Conservation (phyloP, 2,888 invertebrate species). For the Apamea monoglypha region DNA sequence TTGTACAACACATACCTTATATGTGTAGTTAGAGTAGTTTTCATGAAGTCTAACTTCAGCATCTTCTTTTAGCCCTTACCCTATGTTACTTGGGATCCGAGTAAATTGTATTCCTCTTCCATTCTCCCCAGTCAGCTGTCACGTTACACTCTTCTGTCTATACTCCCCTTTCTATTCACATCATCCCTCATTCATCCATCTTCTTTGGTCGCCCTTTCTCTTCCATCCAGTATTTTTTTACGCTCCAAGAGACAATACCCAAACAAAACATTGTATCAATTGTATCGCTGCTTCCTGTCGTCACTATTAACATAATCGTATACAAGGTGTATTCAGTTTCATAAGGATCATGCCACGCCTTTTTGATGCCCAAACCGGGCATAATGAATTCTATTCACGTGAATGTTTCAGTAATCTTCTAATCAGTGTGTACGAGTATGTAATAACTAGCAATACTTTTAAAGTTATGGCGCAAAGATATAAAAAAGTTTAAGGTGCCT, state of each 20-base stretch:
- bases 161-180: background rate
- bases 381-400: constrained; percentile 44
- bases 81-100: background rate
- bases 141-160: background rate
- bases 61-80: background rate
- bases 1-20: background rate
- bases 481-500: background rate
- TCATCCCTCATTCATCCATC: background rate
- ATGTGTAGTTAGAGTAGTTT: background rate
- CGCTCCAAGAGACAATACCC: background rate
- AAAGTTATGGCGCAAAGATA: background rate
- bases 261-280: constrained; percentile 28
- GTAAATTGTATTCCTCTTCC: background rate
- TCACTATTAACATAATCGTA: constrained; percentile 46
- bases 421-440: constrained; percentile 7
- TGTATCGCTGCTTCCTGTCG: constrained; percentile 24
- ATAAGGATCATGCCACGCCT: constrained; percentile 26
- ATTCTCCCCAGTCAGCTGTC: background rate
- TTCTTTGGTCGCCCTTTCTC: background rate
- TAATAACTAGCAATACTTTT: background rate
- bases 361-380: constrained; percentile 39
- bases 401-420: constrained; percentile 34
- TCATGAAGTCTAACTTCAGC: background rate
- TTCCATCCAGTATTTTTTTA: background rate
- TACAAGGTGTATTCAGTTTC: constrained; percentile 19